Evolutionary conservation across 2,113 vertebrate species (phyloP).

Genomic region (human (Homo sapiens)): DNA sequence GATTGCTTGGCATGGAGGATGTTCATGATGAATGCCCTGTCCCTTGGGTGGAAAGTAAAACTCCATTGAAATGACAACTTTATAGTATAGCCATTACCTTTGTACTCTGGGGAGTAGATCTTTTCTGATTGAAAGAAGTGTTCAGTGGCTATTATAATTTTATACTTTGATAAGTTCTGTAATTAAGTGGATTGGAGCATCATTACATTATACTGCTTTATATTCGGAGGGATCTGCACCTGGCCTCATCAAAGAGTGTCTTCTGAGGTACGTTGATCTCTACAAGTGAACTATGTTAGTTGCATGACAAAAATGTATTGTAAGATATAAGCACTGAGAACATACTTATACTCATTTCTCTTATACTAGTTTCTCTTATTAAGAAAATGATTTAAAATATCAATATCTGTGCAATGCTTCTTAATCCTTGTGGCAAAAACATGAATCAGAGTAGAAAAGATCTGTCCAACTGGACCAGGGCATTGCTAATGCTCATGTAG

Average conservation of each 20-base stretch:
- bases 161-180: neutral
- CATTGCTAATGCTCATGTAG: neutral
- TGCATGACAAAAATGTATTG: neutral
- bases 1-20: neutral
- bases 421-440: neutral
- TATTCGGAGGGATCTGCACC: neutral
- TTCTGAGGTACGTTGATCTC: neutral
- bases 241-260: neutral
- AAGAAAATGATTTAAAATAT: slow-evolving; percentile 4
- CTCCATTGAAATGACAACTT: neutral
- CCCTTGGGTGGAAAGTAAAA: neutral
- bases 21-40: neutral
- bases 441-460: neutral
- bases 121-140: neutral
- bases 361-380: neutral
- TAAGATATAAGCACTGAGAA: neutral
- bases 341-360: neutral
- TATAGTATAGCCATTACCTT: neutral
- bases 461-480: neutral
- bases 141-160: neutral
- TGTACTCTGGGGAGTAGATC: neutral
- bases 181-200: neutral
- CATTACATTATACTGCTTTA: neutral
- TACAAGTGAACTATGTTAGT: neutral
- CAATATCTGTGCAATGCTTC: neutral